Evolutionary conservation across 2,888 invertebrate genomes (phyloP).

Genomic region (Drosophila recens): DNA sequence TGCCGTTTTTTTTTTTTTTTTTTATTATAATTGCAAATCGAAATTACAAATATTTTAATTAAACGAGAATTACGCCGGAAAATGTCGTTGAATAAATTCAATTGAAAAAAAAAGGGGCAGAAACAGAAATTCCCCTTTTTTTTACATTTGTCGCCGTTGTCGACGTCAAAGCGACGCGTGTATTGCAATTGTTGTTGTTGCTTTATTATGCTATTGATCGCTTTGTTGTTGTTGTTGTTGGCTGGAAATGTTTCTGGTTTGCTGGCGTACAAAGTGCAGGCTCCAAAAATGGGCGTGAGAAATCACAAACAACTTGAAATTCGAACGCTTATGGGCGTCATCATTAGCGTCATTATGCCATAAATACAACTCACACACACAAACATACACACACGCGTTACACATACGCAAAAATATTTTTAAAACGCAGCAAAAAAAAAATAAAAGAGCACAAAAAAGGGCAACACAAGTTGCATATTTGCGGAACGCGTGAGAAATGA

Average conservation of each 20-base stretch:
- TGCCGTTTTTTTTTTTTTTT: conserved; percentile 10
- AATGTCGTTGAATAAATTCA: conserved; percentile 34
- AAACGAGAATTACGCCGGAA: conserved; percentile 39
- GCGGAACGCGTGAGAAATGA: conserved; percentile 29
- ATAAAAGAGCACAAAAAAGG: conserved; percentile 6
- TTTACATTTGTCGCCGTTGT: conserved; percentile 1
- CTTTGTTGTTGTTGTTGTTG: conserved; percentile 8
- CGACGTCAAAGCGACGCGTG: conserved; percentile 28
- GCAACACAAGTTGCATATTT: conserved; percentile 1
- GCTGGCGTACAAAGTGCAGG: conserved; percentile 18
- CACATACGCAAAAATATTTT: conserved; percentile 41
- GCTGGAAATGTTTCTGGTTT: conserved; percentile 44
- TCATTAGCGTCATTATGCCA: conserved; percentile 65
- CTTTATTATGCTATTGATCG: conserved; percentile 31
- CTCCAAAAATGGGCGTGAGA: conserved; percentile 75
- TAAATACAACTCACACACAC: conserved; percentile 35
- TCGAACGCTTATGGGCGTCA: conserved; percentile 57
- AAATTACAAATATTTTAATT: conserved; percentile 31
- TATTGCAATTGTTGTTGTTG: conserved; percentile 21
- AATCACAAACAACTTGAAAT: conserved; percentile 51
- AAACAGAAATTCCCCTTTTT: conserved; percentile 10
- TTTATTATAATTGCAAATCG: conserved; percentile 32
- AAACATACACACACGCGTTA: conserved; percentile 10
- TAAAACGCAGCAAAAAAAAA: conserved; percentile 18
- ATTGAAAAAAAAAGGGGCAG: neutral